Evolutionary conservation across 2,113 vertebrate species (phyloP).

Genomic region (Nematolebias whitei): DNA sequence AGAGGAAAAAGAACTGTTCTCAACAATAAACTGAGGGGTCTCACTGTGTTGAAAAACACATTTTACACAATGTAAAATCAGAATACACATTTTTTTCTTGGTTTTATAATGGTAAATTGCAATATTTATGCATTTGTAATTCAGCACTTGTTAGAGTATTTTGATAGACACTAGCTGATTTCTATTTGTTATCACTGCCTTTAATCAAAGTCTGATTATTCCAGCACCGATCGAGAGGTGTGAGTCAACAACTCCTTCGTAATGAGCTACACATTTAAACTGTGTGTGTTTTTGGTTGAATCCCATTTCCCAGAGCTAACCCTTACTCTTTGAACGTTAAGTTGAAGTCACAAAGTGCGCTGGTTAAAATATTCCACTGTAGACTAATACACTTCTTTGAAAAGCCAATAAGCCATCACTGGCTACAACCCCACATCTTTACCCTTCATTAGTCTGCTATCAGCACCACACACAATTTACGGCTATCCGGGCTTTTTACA

Average conservation of each 20-base stretch:
- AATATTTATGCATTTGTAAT: neutral
- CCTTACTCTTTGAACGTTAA: neutral
- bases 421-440: too few relatives aligned
- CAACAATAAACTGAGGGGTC: neutral
- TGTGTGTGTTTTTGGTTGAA: neutral
- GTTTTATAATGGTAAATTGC: conserved; percentile 3
- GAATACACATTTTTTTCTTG: neutral
- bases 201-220: conserved; percentile 12
- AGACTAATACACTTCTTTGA: too few relatives aligned
- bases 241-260: neutral
- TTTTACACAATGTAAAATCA: conserved; percentile 5
- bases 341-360: neutral
- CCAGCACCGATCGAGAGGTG: neutral
- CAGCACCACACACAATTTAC: too few relatives aligned
- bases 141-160: neutral
- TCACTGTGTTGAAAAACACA: conserved; percentile 2
- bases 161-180: neutral
- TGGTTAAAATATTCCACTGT: too few relatives aligned
- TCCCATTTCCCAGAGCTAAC: neutral
- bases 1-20: neutral
- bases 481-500: too few relatives aligned
- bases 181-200: conserved; percentile 1
- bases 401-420: too few relatives aligned
- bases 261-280: neutral
- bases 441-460: too few relatives aligned